Evolutionary conservation across 2,113 vertebrate genomes (phyloP).

Genomic region (Scartelaos histophorus): DNA sequence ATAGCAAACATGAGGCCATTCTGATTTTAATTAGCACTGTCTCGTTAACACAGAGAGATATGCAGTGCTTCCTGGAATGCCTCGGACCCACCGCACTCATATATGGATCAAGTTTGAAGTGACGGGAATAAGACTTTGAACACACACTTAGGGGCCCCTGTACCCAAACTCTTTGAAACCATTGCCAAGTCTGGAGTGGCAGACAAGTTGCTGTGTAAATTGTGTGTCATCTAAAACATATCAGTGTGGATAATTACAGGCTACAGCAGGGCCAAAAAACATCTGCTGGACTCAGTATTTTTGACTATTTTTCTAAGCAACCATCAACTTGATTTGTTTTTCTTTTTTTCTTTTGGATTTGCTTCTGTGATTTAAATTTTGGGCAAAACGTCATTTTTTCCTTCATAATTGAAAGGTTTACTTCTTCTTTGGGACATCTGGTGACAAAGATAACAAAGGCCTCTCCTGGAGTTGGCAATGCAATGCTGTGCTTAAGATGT

Average conservation of each 20-base stretch:
- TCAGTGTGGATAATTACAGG: constrained; percentile 66
- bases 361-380: background rate
- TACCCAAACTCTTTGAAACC: constrained; percentile 46
- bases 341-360: constrained; percentile 9
- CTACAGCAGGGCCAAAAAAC: constrained; percentile 49
- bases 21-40: constrained; percentile 75
- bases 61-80: constrained; percentile 64
- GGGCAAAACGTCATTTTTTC: background rate
- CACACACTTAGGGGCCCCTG: constrained; percentile 36
- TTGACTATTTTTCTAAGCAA: constrained; percentile 34
- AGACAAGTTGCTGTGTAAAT: constrained; percentile 38
- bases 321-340: background rate
- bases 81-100: constrained; percentile 54
- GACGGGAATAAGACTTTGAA: constrained; percentile 56
- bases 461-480: background rate
- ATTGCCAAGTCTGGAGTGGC: constrained; percentile 54
- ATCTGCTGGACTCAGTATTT: constrained; percentile 57
- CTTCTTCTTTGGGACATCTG: constrained; percentile 6
- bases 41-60: constrained; percentile 57
- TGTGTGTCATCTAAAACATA: constrained; percentile 56
- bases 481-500: background rate
- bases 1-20: constrained; percentile 53
- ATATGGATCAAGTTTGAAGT: constrained; percentile 57
- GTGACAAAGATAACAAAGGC: constrained; percentile 9
- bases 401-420: constrained; percentile 1